Evolutionary conservation across 2,113 vertebrate genomes (phyloP).

Genomic region (Pachyramphus minor): DNA sequence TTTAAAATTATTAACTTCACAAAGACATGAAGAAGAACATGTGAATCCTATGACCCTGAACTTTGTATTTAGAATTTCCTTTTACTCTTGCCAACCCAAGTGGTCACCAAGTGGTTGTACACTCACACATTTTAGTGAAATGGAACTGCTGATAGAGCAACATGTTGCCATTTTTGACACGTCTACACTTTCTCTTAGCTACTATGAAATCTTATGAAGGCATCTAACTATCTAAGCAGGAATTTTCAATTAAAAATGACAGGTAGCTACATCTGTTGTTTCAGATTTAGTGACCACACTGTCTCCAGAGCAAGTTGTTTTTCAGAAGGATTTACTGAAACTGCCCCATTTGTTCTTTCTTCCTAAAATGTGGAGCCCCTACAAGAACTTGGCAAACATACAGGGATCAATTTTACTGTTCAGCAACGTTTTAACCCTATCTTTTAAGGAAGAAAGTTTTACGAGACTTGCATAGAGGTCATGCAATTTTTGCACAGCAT

Average conservation of each 20-base stretch:
- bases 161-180: background rate
- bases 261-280: background rate
- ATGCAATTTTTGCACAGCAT: background rate
- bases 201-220: background rate
- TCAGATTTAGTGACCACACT: background rate
- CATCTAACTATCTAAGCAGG: background rate
- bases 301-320: background rate
- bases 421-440: background rate
- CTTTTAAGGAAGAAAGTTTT: background rate
- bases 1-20: background rate
- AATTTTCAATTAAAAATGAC: background rate
- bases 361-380: background rate
- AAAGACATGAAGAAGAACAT: background rate
- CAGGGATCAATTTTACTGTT: background rate
- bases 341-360: background rate
- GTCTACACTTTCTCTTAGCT: background rate
- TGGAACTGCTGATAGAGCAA: background rate
- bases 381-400: background rate
- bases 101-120: background rate
- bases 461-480: background rate
- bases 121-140: background rate
- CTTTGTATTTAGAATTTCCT: background rate
- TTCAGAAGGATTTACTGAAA: background rate
- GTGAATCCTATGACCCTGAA: background rate
- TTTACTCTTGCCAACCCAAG: background rate